Evolutionary conservation across 2,888 invertebrate species (phyloP).

Genomic region (Anthrax anthrax): DNA sequence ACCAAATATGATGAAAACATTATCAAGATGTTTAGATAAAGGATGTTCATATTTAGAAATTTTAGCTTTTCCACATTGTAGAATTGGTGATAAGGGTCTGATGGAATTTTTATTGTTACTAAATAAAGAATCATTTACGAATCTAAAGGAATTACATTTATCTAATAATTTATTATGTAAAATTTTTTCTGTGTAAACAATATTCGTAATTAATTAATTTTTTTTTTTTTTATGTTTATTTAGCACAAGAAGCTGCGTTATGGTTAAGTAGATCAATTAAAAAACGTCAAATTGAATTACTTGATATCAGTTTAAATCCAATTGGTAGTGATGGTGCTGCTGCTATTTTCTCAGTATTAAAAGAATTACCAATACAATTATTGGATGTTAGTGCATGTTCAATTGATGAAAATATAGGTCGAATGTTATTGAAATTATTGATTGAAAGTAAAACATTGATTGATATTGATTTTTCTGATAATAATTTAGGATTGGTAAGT

Average conservation of each 20-base stretch:
- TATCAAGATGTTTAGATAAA: conserved; percentile 28
- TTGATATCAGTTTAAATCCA: conserved; percentile 29
- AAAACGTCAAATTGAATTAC: conserved; percentile 19
- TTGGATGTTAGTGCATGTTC: conserved; percentile 27
- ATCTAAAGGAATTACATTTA: conserved; percentile 23
- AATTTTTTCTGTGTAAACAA: not conserved
- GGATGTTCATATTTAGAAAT: conserved; percentile 26
- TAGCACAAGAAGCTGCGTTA: conserved; percentile 29
- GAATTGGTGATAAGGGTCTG: conserved; percentile 28
- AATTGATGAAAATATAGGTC: conserved; percentile 22
- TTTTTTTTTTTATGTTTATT: not conserved
- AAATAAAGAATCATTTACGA: conserved; percentile 25
- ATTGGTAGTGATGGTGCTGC: conserved; percentile 31
- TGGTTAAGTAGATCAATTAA: conserved; percentile 22
- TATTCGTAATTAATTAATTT: not conserved
- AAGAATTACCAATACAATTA: conserved; percentile 20
- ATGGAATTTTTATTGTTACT: conserved; percentile 25
- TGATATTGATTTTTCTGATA: conserved; percentile 26
- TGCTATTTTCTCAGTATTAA: conserved; percentile 24
- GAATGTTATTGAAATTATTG: conserved; percentile 26
- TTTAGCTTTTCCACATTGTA: conserved; percentile 25
- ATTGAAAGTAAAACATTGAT: conserved; percentile 22
- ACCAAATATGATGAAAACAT: conserved; percentile 23
- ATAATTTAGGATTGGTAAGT: conserved; percentile 23
- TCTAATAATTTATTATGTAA: conserved; percentile 30